Evolutionary conservation across 2,113 vertebrate genomes (phyloP), one percentile per base, ranked within the genome.

Genomic region (Bufo bufo): DNA sequence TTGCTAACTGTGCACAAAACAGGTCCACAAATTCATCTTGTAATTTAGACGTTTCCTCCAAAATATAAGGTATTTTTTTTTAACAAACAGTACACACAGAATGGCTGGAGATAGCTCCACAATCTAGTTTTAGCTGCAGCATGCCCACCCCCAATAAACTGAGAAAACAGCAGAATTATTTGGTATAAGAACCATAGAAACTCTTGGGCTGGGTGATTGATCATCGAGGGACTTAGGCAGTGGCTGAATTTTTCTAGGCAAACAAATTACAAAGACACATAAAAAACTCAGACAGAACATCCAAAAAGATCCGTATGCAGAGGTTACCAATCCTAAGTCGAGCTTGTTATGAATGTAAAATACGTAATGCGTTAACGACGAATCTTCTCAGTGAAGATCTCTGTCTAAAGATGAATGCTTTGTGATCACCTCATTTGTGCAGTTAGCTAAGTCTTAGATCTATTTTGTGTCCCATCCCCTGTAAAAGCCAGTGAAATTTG

Each of bases 271-370:
- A 59, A 17, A 14, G 12, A 94, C 54, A 33, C 91, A 93, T 79
- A 86, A 93, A 92, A 91, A 90, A 92, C 33, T 49, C 19, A 82
- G 49, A 45, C 16, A 5, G 47, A 49, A 82, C 54, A 63, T n/a
- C 58, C 11, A 3, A 52, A 81, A 81, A 45, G 56, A 81, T 66
- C 12, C 20, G 19, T 69, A 66, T 66, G 20, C 43, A 95, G 93
- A 91, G 91, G 92, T 90, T 85, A 91, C 89, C 94, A 93, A 72
- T 94, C 93, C 95, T 93, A 92, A 91, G 96, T 95, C 92, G 93
- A 93, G 96, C 93, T 94, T 94, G 92, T 96, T 94, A 94, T 91
- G 93, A 96, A 95, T 58, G 23, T 93, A 94, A 93, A 95, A 96
- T 95, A 97, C 94, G 96, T 94, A 91, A 93, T 94, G 95, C 94